A percentile compares a stretch with the other conserved stretches of the same genome.
Conservation (phyloP, 2,113 vertebrate genomes). For the Aegithalos caudatus region DNA sequence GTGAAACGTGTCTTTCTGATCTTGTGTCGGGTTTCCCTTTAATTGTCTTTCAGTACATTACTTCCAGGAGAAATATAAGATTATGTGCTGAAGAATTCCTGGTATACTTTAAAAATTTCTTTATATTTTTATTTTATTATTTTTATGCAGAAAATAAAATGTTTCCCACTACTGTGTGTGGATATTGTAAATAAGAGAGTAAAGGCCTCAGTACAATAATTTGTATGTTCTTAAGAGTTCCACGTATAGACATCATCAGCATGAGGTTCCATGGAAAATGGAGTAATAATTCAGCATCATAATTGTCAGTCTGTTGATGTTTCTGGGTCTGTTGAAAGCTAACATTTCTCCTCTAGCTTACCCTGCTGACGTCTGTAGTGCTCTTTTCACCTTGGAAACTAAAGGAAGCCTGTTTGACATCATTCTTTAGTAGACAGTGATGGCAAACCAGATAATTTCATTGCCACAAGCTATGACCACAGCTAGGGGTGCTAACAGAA, state of each 20-base stretch:
- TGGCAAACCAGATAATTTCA: not conserved
- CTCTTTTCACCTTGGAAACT: not conserved
- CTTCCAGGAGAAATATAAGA: not conserved
- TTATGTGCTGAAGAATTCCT: not conserved
- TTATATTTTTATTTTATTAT: not conserved
- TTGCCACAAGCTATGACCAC: not conserved
- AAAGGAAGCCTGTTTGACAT: not conserved
- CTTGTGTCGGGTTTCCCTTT: not conserved
- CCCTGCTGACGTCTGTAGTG: not conserved
- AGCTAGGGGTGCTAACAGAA: not conserved
- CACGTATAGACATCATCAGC: not conserved
- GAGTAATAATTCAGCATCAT: not conserved
- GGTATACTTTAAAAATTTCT: not conserved
- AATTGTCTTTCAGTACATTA: not conserved
- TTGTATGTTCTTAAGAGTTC: not conserved
- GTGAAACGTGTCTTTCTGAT: not conserved
- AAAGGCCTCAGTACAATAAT: not conserved
- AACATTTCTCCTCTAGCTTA: not conserved
- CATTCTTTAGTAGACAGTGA: not conserved
- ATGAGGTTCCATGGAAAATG: not conserved
- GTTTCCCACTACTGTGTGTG: not conserved
- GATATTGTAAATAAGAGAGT: not conserved
- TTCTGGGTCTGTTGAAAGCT: not conserved
- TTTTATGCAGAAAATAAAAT: not conserved
- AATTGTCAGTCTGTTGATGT: not conserved